These are phyloP conservation scores for Spinus olivaceus DNA, from an alignment of 2,797 vertebrate genomes.

Conservation along the genomic window DNA sequence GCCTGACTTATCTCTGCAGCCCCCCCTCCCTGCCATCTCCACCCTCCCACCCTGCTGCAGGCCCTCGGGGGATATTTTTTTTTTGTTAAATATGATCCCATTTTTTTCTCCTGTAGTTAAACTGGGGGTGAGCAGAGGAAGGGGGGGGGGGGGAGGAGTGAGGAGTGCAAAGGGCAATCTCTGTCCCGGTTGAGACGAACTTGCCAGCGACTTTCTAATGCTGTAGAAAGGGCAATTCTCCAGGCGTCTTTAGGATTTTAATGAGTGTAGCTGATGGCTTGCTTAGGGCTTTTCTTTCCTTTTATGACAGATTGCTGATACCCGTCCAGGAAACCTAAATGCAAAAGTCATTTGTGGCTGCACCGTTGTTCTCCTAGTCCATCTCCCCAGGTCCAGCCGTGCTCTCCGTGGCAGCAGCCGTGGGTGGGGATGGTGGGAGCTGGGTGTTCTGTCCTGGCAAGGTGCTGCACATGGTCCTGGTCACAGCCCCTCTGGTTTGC, in stretches of 20 bases:
- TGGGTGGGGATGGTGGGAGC: not conserved
- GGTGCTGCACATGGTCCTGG: not conserved
- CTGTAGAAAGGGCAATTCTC: conserved; percentile 15
- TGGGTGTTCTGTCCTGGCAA: accelerated
- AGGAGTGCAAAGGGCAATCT: not conserved
- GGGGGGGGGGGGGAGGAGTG: too few species aligned
- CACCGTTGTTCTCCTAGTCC: not conserved
- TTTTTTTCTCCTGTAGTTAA: not conserved
- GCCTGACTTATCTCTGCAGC: not conserved
- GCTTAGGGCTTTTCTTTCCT: not conserved
- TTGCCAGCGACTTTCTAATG: not conserved
- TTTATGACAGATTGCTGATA: not conserved
- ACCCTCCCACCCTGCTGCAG: not conserved
- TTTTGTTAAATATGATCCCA: not conserved
- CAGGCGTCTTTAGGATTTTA: conserved; percentile 14
- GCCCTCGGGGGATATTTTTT: not conserved
- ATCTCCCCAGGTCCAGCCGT: accelerated
- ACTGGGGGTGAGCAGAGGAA: accelerated
- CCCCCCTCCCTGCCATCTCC: not conserved
- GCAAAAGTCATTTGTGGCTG: not conserved
- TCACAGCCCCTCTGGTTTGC: not conserved
- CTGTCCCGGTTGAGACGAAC: not conserved
- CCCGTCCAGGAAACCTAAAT: not conserved
- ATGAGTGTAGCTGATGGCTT: not conserved
- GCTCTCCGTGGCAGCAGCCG: accelerated